Conservation (phyloP, 2,888 invertebrate genomes). For the Eulithis prunata region DNA sequence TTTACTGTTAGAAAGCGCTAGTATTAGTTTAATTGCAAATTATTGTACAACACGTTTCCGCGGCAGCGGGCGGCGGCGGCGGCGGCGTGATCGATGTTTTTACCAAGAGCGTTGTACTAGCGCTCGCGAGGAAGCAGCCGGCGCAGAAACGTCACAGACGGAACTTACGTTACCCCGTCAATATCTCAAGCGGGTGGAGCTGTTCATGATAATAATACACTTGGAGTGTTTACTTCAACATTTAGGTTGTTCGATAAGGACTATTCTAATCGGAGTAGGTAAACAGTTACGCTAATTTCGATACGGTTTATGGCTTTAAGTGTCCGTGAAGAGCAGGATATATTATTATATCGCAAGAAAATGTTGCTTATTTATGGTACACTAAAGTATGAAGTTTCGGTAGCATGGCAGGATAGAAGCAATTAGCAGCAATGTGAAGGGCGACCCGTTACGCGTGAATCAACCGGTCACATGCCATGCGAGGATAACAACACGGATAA, state of each 20-base stretch:
- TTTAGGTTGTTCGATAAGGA: slow-evolving; percentile 17
- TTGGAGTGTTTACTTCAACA: slow-evolving; percentile 3
- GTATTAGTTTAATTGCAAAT: slow-evolving; percentile 50
- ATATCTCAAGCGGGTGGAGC: slow-evolving; percentile 12
- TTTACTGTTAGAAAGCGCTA: slow-evolving; percentile 52
- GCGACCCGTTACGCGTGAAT: slow-evolving; percentile 19
- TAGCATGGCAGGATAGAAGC: slow-evolving; percentile 20
- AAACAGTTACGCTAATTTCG: slow-evolving; percentile 14
- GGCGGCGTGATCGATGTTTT: slow-evolving; percentile 28
- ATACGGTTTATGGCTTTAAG: slow-evolving; percentile 14
- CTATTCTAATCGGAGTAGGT: slow-evolving; percentile 9
- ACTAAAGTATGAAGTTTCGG: slow-evolving; percentile 12
- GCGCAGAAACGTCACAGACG: background rate
- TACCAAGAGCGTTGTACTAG: slow-evolving; percentile 10
- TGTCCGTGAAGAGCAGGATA: slow-evolving; percentile 6
- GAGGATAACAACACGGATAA: too few relatives aligned
- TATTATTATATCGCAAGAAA: slow-evolving; percentile 8
- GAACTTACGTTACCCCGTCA: slow-evolving; percentile 9
- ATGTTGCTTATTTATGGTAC: slow-evolving; percentile 9
- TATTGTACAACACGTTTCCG: slow-evolving; percentile 47
- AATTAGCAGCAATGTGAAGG: slow-evolving; percentile 20
- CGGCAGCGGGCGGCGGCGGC: too few relatives aligned
- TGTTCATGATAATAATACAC: slow-evolving; percentile 8
- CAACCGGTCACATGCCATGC: background rate
- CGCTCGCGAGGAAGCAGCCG: slow-evolving; percentile 17